Conservation (phyloP, 2,113 vertebrate species). For the Tamias sibiricus region DNA sequence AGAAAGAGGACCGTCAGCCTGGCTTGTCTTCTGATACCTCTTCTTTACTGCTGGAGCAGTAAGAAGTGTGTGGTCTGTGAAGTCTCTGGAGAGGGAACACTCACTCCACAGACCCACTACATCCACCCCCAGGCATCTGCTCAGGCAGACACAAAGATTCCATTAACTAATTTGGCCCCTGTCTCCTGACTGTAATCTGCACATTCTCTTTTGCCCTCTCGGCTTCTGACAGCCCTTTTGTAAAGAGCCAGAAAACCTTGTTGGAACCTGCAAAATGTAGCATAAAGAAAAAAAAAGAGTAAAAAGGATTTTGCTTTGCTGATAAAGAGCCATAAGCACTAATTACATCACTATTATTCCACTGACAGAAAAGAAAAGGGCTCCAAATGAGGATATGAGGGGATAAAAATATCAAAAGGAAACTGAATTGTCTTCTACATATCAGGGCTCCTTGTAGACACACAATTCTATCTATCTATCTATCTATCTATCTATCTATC, state of each 20-base stretch:
- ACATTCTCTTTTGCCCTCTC: slow-evolving; percentile 26
- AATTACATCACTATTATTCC: not conserved
- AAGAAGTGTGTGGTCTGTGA: not conserved
- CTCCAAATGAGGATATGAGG: not conserved
- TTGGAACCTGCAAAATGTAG: not conserved
- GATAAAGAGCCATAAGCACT: not conserved
- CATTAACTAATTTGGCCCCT: not conserved
- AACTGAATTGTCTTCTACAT: not conserved
- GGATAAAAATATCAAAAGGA: not conserved
- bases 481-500: too few relatives aligned
- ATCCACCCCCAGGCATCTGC: not conserved
- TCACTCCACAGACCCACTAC: not conserved
- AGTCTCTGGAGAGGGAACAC: not conserved
- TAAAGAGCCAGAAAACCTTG: not conserved
- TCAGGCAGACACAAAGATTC: not conserved
- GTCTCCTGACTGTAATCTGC: not conserved
- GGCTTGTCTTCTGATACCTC: not conserved
- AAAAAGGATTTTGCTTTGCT: not conserved
- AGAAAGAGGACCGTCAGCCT: not conserved
- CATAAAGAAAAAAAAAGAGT: not conserved
- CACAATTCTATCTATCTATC: not conserved
- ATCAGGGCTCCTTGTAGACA: not conserved
- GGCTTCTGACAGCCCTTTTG: not conserved
- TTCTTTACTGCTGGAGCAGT: not conserved
- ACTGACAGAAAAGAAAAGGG: slow-evolving; percentile 5